Evolutionary conservation across 1,140 invertebrate genomes (phyloP).

Genomic region (Lutraria rhynchaena): DNA sequence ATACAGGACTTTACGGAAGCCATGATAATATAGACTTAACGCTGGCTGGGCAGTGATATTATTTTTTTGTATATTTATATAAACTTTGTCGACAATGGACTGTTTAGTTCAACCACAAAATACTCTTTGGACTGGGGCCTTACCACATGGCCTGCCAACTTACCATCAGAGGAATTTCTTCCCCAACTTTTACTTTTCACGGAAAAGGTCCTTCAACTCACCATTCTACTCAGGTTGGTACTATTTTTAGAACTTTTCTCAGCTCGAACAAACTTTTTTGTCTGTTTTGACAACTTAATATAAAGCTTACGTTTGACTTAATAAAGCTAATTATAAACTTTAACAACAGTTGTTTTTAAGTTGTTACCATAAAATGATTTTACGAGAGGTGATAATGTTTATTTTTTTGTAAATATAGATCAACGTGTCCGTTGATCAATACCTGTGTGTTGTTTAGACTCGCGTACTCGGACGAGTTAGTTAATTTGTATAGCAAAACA

Average conservation of each 20-base stretch:
- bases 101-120: conserved; percentile 54
- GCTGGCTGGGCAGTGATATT: conserved; percentile 60
- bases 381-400: no score
- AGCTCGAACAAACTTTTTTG: no score
- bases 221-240: conserved; percentile 53
- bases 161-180: conserved; percentile 51
- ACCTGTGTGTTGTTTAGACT: no score
- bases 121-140: conserved; percentile 55
- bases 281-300: no score
- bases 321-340: no score
- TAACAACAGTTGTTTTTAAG: no score
- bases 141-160: conserved; percentile 46
- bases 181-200: conserved; percentile 50
- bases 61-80: conserved; percentile 37
- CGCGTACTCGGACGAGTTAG: no score
- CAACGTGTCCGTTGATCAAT: no score
- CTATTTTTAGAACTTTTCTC: neutral
- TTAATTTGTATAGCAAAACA: no score
- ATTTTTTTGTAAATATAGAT: no score
- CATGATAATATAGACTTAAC: conserved; percentile 46
- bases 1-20: conserved; percentile 44
- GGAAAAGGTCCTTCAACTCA: conserved; percentile 42
- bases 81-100: conserved; percentile 57
- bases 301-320: no score
- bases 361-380: no score